phyloP scores from a whole-genome alignment of 2,797 vertebrate species.

The Chloroceryle amazona region DNA sequence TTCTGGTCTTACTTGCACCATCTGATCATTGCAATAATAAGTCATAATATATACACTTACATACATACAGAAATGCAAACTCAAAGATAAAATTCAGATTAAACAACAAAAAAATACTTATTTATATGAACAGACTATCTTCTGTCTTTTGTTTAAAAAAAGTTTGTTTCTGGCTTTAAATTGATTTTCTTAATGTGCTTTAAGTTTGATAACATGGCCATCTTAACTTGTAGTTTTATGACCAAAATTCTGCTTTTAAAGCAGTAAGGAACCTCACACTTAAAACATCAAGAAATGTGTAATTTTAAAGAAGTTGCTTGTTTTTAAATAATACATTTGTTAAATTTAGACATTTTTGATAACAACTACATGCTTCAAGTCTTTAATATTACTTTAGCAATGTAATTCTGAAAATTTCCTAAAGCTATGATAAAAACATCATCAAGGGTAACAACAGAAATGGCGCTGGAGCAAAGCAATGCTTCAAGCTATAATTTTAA shows the following conservation, averaged over 20 bases:
- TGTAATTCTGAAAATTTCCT: slow-evolving; percentile 37
- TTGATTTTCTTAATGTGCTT: background rate
- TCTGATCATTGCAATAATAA: background rate
- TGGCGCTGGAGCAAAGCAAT: slow-evolving; percentile 10
- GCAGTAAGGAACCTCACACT: background rate
- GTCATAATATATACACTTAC: background rate
- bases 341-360: slow-evolving; percentile 15
- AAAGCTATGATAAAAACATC: slow-evolving; percentile 38
- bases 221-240: background rate
- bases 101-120: background rate
- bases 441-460: slow-evolving; percentile 15
- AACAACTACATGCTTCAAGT: background rate
- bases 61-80: background rate
- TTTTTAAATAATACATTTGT: slow-evolving; percentile 1
- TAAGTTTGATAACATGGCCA: background rate
- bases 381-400: slow-evolving; percentile 13
- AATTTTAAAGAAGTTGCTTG: background rate
- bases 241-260: background rate
- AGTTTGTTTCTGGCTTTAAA: background rate
- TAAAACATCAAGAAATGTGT: background rate
- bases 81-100: background rate
- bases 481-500: slow-evolving; percentile 21
- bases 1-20: background rate
- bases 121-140: background rate
- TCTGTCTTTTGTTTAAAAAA: background rate